Conservation (phyloP, 1,140 invertebrate species). For the Pseudomyrmex flavicornis region DNA sequence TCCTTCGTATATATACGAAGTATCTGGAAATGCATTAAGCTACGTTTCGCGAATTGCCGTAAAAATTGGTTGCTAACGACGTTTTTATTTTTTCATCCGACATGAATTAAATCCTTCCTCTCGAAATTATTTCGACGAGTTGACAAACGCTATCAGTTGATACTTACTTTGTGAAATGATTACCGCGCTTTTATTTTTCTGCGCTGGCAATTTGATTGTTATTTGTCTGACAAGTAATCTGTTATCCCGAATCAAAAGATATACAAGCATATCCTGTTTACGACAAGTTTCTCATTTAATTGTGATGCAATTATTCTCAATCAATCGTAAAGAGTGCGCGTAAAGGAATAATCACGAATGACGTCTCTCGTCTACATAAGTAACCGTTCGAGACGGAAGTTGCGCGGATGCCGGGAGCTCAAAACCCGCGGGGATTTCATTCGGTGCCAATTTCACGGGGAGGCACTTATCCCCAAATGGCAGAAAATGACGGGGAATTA, state of each 20-base stretch:
- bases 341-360: slow-evolving; percentile 20
- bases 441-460: slow-evolving; percentile 73
- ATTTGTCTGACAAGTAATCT: slow-evolving; percentile 13
- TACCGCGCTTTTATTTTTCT: neutral
- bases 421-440: slow-evolving; percentile 61
- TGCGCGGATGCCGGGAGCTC: slow-evolving; percentile 37
- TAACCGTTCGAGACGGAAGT: slow-evolving; percentile 29
- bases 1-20: neutral
- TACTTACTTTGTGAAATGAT: slow-evolving; percentile 9
- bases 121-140: slow-evolving; percentile 11
- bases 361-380: neutral
- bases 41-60: slow-evolving; percentile 37
- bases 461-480: slow-evolving; percentile 76
- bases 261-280: neutral
- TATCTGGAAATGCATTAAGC: slow-evolving; percentile 54
- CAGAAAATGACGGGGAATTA: slow-evolving; percentile 79
- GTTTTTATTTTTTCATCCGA: neutral
- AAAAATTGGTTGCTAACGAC: slow-evolving; percentile 48
- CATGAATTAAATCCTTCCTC: slow-evolving; percentile 43
- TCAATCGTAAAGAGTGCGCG: neutral
- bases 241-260: neutral
- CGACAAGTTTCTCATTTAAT: neutral
- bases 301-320: neutral
- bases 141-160: slow-evolving; percentile 19
- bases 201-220: neutral